Conservation (phyloP, 1,140 invertebrate species). For the Armadillidium nasatum region DNA sequence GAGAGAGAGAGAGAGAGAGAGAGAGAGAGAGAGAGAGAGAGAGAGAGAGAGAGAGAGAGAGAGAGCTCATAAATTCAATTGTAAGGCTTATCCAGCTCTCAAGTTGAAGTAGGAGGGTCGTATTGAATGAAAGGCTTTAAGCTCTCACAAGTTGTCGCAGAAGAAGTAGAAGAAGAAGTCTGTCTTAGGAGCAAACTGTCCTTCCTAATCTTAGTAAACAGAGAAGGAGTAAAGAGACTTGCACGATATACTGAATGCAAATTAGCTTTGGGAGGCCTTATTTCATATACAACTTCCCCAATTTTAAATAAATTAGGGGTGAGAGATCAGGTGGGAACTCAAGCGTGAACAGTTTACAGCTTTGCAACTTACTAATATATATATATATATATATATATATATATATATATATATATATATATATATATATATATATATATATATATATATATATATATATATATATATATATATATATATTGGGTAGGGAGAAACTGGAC, state of each 20-base stretch:
- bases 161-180: neutral
- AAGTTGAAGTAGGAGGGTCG: neutral
- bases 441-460: no score
- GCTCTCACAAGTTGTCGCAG: neutral
- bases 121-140: neutral
- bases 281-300: neutral
- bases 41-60: no score
- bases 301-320: slow-evolving; percentile 1
- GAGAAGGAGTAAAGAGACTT: neutral
- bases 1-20: no score
- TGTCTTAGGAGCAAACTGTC: neutral
- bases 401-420: slow-evolving; percentile 14
- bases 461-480: no score
- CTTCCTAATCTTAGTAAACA: slow-evolving; percentile 2
- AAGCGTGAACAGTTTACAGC: neutral
- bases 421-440: slow-evolving; percentile 1
- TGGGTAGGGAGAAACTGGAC: no score
- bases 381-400: slow-evolving; percentile 2
- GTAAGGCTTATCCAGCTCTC: no score
- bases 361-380: neutral
- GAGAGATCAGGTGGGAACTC: neutral
- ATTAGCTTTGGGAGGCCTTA: neutral
- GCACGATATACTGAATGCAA: neutral
- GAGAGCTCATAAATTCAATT: neutral
- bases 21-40: no score